A percentile compares a stretch with the other conserved stretches of the same genome.
These are phyloP conservation scores for Gallirallus australis DNA, from an alignment of 2,797 vertebrate genomes.

Conservation along the genomic window DNA sequence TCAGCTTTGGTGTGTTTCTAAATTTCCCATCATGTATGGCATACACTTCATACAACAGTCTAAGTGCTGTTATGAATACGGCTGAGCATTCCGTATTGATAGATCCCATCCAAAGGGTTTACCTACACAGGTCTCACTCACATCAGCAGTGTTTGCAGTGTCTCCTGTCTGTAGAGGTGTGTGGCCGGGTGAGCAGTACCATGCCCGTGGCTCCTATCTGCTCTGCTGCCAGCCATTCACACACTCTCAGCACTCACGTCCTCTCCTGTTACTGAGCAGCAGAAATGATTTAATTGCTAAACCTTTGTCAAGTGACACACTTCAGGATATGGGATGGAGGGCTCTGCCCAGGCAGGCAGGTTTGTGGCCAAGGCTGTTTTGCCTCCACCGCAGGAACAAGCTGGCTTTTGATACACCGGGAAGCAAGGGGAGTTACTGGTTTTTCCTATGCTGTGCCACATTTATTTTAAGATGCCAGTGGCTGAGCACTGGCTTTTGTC, in stretches of 20 bases:
- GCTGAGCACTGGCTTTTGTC: background rate
- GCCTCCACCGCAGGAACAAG: background rate
- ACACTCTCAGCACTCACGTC: fast-evolving
- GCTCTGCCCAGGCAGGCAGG: background rate
- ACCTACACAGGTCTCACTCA: background rate
- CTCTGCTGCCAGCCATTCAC: background rate
- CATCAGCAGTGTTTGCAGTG: background rate
- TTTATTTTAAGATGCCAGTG: background rate
- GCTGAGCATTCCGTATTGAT: background rate
- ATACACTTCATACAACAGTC: background rate
- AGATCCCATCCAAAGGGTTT: background rate
- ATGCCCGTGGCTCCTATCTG: background rate
- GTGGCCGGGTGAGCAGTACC: background rate
- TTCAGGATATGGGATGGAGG: background rate
- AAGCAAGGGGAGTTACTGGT: background rate
- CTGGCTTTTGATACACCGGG: background rate
- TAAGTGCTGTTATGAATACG: fast-evolving
- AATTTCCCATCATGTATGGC: background rate
- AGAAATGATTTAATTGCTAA: background rate
- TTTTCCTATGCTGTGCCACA: background rate
- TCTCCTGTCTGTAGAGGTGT: background rate
- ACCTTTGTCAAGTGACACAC: background rate
- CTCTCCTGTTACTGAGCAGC: background rate
- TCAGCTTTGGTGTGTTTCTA: background rate
- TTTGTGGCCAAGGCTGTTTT: background rate